phyloP scores from a whole-genome alignment of 2,797 vertebrate genomes.

The Meda fulgida region DNA sequence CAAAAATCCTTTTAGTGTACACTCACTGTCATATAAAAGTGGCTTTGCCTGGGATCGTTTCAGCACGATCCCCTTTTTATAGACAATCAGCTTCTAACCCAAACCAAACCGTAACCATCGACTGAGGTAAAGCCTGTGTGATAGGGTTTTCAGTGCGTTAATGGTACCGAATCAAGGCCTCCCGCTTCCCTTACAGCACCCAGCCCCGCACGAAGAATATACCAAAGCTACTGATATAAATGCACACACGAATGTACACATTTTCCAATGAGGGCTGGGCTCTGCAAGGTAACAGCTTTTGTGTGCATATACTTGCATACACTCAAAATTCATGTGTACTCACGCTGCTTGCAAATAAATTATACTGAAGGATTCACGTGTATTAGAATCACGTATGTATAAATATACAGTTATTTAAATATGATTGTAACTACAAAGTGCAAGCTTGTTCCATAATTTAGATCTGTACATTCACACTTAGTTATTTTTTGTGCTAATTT shows the following conservation, averaged over 20 bases:
- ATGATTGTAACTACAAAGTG: background rate
- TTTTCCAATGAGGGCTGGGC: constrained; percentile 59
- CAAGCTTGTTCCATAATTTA: background rate
- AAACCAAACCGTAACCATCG: constrained; percentile 71
- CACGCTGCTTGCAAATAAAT: background rate
- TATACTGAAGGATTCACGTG: background rate
- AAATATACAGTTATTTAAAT: background rate
- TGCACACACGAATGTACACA: constrained; percentile 32
- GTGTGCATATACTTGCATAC: constrained; percentile 7
- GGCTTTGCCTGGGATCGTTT: constrained; percentile 66
- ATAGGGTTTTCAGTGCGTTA: constrained; percentile 5
- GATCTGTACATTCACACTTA: background rate
- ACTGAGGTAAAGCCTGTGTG: constrained; percentile 63
- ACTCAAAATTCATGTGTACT: background rate
- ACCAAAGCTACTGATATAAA: constrained; percentile 68
- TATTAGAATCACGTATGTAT: background rate
- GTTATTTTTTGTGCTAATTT: background rate
- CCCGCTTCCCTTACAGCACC: constrained; percentile 61
- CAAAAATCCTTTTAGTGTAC: constrained; percentile 5
- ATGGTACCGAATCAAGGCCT: constrained; percentile 8
- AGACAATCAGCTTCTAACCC: constrained; percentile 73
- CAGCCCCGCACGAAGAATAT: constrained; percentile 60
- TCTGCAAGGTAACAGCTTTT: constrained; percentile 64
- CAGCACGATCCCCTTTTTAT: constrained; percentile 64
- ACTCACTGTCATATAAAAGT: constrained; percentile 45